Evolutionary conservation across 2,797 vertebrate genomes (phyloP).

Genomic region (Melanotaenia parkinsoni): DNA sequence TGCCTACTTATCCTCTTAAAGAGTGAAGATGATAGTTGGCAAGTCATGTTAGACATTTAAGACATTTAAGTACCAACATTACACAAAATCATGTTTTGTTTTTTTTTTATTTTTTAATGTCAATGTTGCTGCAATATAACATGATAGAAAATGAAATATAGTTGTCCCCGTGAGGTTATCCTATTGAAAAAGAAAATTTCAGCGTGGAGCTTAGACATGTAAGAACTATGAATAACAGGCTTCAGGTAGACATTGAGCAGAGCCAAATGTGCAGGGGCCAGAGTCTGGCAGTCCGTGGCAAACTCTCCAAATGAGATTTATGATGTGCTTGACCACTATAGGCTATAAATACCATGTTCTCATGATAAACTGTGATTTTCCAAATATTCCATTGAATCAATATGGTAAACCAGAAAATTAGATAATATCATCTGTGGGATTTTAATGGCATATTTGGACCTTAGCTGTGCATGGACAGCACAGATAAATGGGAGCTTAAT

Average conservation of each 20-base stretch:
- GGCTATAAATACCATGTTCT: constrained; percentile 75
- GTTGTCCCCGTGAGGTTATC: constrained; percentile 53
- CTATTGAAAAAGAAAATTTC: constrained; percentile 57
- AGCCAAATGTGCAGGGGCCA: constrained; percentile 34
- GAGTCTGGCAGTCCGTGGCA: constrained; percentile 63
- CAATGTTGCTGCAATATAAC: constrained; percentile 5
- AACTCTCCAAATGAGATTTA: constrained; percentile 70
- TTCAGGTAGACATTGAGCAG: constrained; percentile 62
- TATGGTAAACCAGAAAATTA: constrained; percentile 78
- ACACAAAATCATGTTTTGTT: constrained; percentile 40
- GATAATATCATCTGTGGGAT: constrained; percentile 77
- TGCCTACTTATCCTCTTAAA: constrained; percentile 48
- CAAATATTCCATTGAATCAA: constrained; percentile 79
- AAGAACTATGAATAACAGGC: constrained; percentile 62
- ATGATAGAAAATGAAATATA: constrained; percentile 54
- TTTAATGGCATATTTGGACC: constrained; percentile 75
- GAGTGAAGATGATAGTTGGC: constrained; percentile 37
- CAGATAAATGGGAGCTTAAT: constrained; percentile 76
- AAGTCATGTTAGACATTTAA: constrained; percentile 18
- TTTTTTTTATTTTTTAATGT: constrained; percentile 35
- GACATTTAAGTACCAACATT: constrained; percentile 38
- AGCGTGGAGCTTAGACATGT: constrained; percentile 43
- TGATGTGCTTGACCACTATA: constrained; percentile 63
- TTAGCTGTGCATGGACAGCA: constrained; percentile 57
- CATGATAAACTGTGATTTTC: constrained; percentile 78